A percentile compares a stretch with the other conserved stretches of the same genome.
Conservation (phyloP, 2,888 invertebrate species). For the Drosophila kanekoi region DNA sequence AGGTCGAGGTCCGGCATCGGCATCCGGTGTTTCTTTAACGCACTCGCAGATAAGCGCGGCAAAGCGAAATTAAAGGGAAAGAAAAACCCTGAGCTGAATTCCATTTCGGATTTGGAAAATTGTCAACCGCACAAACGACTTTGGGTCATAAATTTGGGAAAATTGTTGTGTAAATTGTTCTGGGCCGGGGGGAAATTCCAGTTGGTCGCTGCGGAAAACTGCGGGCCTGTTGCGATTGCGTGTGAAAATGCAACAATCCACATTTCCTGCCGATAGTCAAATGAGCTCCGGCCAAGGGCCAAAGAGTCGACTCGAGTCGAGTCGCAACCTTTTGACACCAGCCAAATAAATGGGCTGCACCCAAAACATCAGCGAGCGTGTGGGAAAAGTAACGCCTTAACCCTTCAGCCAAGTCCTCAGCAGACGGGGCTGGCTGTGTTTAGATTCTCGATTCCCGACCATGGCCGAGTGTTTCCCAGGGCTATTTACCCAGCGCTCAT, state of each 20-base stretch:
- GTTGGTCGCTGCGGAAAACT: constrained; percentile 40
- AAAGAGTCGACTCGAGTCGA: constrained; percentile 12
- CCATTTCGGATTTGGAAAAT: constrained; percentile 40
- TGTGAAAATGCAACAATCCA: constrained; percentile 72
- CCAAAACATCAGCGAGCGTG: constrained; percentile 41
- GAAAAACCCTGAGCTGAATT: constrained; percentile 38
- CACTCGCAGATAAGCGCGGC: constrained; percentile 27
- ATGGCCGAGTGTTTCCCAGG: constrained; percentile 13
- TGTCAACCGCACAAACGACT: constrained; percentile 33
- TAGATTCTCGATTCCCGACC: background rate
- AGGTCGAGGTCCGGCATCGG: constrained; percentile 15
- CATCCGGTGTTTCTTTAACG: constrained; percentile 30
- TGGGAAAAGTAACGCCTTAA: constrained; percentile 44
- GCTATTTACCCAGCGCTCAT: constrained; percentile 5
- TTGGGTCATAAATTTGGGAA: constrained; percentile 26
- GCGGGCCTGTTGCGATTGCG: constrained; percentile 54
- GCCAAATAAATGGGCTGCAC: constrained; percentile 38
- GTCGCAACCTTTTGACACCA: constrained; percentile 40
- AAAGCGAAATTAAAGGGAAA: constrained; percentile 10
- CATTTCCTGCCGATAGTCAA: constrained; percentile 44
- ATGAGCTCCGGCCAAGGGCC: constrained; percentile 23
- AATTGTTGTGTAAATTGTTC: constrained; percentile 27
- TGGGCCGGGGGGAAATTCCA: constrained; percentile 40
- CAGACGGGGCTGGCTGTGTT: background rate
- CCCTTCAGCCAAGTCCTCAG: constrained; percentile 14